These are phyloP conservation scores for Drosophila cognata DNA, from an alignment of 2,888 invertebrate species.

Conservation along the genomic window DNA sequence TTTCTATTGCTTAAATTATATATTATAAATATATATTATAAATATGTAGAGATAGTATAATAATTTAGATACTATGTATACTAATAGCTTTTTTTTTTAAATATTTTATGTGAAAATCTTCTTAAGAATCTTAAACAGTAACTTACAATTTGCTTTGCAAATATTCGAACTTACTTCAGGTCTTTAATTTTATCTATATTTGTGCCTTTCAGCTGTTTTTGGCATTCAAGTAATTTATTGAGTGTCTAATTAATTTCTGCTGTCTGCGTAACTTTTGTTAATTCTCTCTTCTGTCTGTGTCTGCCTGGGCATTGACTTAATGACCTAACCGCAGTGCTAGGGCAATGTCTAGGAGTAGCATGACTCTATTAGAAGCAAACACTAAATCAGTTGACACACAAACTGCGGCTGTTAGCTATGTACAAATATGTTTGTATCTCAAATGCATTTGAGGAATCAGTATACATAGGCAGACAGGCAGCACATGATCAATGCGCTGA, in stretches of 20 bases:
- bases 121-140: neutral
- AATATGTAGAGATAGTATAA: neutral
- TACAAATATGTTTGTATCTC: constrained; percentile 10
- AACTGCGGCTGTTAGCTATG: constrained; percentile 4
- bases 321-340: constrained; percentile 47
- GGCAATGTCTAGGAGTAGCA: constrained; percentile 18
- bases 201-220: constrained; percentile 46
- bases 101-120: neutral
- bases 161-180: neutral
- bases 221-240: constrained; percentile 75
- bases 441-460: neutral
- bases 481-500: constrained; percentile 47
- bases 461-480: constrained; percentile 2
- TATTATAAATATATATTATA: too few species aligned
- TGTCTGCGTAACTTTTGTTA: constrained; percentile 64
- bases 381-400: constrained; percentile 28
- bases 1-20: neutral
- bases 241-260: constrained; percentile 76
- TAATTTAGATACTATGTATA: neutral
- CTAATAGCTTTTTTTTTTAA: neutral
- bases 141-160: too few species aligned
- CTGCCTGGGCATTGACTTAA: constrained; percentile 49
- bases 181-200: constrained; percentile 8
- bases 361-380: constrained; percentile 54
- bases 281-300: constrained; percentile 19